phyloP scores from a whole-genome alignment of 1,140 invertebrate genomes.

The Pogonognathellus flavescens region DNA sequence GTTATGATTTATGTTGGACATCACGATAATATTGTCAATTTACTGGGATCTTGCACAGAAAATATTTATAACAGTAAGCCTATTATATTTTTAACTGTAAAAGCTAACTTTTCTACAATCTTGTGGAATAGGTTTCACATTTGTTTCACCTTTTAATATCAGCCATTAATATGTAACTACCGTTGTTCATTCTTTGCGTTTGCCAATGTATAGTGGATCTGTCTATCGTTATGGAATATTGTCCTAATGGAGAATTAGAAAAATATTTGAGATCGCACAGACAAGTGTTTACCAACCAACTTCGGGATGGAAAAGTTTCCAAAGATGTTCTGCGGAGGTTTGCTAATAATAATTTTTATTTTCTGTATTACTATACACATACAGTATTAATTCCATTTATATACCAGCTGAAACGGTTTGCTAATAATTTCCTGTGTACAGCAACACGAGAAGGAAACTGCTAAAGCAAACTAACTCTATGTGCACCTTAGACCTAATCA shows the following conservation, averaged over 20 bases:
- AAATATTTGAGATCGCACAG: slow-evolving; percentile 28
- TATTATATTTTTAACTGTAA: slow-evolving; percentile 5
- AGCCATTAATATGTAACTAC: too few relatives aligned
- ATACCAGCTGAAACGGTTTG: too few relatives aligned
- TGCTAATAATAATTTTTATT: background rate
- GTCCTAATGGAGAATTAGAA: slow-evolving; percentile 37
- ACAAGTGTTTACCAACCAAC: background rate
- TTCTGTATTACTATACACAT: too few relatives aligned
- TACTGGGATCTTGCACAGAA: slow-evolving; percentile 39
- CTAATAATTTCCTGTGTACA: background rate
- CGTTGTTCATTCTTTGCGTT: too few relatives aligned
- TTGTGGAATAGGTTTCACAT: too few relatives aligned
- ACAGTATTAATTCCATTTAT: too few relatives aligned
- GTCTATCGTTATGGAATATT: slow-evolving; percentile 34
- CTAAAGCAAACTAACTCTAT: background rate
- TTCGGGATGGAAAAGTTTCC: background rate
- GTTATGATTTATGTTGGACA: slow-evolving; percentile 38
- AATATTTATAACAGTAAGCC: slow-evolving; percentile 41
- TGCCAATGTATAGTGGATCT: slow-evolving; percentile 20
- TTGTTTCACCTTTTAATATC: too few relatives aligned
- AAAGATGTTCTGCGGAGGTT: background rate
- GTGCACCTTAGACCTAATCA: slow-evolving; percentile 16
- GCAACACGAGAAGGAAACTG: background rate
- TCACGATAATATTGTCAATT: slow-evolving; percentile 44
- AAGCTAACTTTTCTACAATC: too few relatives aligned